These are phyloP conservation scores for Latheticus oryzae DNA, from an alignment of 2,888 invertebrate species.

Conservation along the genomic window DNA sequence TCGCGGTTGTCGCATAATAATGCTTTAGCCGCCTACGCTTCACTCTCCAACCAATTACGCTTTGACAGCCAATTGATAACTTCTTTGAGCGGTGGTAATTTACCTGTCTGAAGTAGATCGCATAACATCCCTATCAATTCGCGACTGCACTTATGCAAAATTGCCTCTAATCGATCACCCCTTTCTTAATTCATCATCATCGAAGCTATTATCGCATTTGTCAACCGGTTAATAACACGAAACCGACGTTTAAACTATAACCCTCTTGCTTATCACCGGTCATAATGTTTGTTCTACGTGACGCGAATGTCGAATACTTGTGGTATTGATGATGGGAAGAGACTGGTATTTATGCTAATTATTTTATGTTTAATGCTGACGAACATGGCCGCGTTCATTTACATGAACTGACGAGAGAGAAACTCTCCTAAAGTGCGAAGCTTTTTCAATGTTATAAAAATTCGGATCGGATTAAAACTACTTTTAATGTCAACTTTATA, in stretches of 20 bases:
- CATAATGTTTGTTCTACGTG: constrained; percentile 52
- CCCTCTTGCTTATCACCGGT: constrained; percentile 45
- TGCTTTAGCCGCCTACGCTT: constrained; percentile 39
- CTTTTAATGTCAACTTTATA: constrained; percentile 17
- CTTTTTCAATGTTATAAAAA: constrained; percentile 13
- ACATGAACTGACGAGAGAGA: too few relatives aligned
- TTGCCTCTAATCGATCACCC: constrained; percentile 37
- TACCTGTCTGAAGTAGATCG: constrained; percentile 37
- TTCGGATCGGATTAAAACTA: constrained; percentile 4
- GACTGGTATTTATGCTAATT: constrained; percentile 41
- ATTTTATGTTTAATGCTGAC: constrained; percentile 39
- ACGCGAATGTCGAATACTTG: constrained; percentile 37
- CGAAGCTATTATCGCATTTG: constrained; percentile 31
- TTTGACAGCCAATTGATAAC: constrained; percentile 62
- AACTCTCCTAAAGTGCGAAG: constrained; percentile 41
- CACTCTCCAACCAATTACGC: constrained; percentile 55
- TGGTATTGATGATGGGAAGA: constrained; percentile 26
- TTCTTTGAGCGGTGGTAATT: constrained; percentile 53
- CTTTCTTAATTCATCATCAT: constrained; percentile 28
- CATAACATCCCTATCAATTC: constrained; percentile 28
- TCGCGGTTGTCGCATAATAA: constrained; percentile 39
- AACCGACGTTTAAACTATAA: constrained; percentile 23
- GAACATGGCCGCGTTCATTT: constrained; percentile 38
- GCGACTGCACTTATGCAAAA: constrained; percentile 14
- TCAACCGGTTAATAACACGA: constrained; percentile 33